phyloP scores from a whole-genome alignment of 2,888 invertebrate species.

The Lissonota sp. region DNA sequence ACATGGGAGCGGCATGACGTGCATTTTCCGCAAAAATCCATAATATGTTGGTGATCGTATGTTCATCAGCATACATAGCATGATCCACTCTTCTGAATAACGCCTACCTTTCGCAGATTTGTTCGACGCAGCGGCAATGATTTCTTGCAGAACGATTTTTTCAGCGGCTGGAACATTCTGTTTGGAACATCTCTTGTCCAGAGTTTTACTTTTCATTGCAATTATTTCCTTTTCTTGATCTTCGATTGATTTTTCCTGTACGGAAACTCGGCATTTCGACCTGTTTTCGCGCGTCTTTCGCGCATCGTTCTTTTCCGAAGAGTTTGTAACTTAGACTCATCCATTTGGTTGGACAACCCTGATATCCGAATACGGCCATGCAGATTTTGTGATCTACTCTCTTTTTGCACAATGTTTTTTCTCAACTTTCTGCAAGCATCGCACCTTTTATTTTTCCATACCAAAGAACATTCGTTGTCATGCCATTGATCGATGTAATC shows the following conservation, averaged over 20 bases:
- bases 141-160: conserved; percentile 2
- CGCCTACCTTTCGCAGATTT: conserved; percentile 11
- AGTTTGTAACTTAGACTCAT: neutral
- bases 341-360: conserved; percentile 14
- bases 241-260: neutral
- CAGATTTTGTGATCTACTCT: neutral
- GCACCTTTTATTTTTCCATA: conserved; percentile 31
- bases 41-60: conserved; percentile 46
- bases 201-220: neutral
- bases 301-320: neutral
- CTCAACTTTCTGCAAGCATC: conserved; percentile 23
- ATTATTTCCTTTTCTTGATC: conserved; percentile 1
- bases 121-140: conserved; percentile 31
- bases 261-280: conserved; percentile 2
- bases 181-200: conserved; percentile 8
- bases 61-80: conserved; percentile 42
- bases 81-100: conserved; percentile 50
- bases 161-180: conserved; percentile 20
- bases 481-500: conserved; percentile 29
- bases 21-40: conserved; percentile 30
- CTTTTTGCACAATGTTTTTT: conserved; percentile 11
- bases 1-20: conserved; percentile 36
- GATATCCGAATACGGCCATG: no score
- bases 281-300: no score
- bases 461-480: conserved; percentile 25